Evolutionary conservation across 2,888 invertebrate genomes (phyloP).

Genomic region (Podotricha telesiphe): DNA sequence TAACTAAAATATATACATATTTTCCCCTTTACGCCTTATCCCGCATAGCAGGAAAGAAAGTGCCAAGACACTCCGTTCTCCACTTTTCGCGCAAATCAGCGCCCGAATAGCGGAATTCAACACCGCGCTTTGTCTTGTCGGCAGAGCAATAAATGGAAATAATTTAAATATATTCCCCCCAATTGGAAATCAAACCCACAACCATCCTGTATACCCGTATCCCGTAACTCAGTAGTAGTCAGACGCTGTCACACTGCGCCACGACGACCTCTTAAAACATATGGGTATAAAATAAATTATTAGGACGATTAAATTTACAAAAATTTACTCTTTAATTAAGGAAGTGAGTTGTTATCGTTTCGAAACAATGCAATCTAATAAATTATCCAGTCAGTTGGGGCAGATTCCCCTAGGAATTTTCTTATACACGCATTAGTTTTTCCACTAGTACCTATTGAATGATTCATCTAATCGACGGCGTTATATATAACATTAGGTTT

Average conservation of each 20-base stretch:
- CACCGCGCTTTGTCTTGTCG: no score
- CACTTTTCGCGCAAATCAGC: no score
- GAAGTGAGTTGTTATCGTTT: neutral
- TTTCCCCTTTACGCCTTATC: no score
- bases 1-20: neutral
- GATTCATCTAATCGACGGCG: constrained; percentile 4
- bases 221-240: no score
- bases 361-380: constrained; percentile 1
- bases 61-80: no score
- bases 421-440: constrained; percentile 14
- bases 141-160: no score
- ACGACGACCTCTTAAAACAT: no score
- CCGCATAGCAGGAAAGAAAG: no score
- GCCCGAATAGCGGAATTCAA: no score
- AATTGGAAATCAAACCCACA: no score
- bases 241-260: no score
- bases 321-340: neutral
- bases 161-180: no score
- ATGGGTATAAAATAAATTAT: neutral
- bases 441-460: constrained; percentile 8
- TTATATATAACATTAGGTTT: neutral
- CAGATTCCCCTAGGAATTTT: constrained; percentile 8
- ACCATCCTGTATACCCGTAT: neutral
- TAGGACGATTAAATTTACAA: neutral
- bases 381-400: constrained; percentile 3